Base-by-base conservation (phyloP, 2,888 invertebrate genomes). In the Dinocampus coccinellae region DNA sequence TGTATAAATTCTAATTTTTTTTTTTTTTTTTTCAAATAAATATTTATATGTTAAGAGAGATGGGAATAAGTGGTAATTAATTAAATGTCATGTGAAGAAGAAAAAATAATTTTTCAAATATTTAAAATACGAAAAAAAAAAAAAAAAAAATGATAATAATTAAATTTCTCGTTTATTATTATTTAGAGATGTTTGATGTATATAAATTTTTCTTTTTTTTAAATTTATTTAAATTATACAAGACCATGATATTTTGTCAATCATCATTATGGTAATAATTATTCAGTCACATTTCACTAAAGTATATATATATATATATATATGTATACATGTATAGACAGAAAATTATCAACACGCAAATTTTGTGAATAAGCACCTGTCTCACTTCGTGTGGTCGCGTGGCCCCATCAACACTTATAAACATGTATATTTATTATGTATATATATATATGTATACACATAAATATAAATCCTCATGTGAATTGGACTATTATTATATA, bases 281-380 rank as follows among this genome's bases (percentile, higher is more conserved):
- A 47, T 47, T 47, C 16, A 47, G 16, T 47, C 16, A 47, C 47
- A 4, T 16, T 47, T 16, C 16, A 47, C 7, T 16, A 3, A 2
- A 1, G 47, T 16, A 47, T 47, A n/a, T n/a, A 47, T 47, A 47
- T 47, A 47, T 47, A 47, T 16, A 47, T 47, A 47, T 29, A 29
- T 3, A 29, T 58, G 20, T 16, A 34, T 29, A 58, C 33, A 16
- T 10, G n/a, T 22, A 22, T n/a, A 58, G 29, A 16, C 33, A 29
- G 58, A 33, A 57, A 62, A 69, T 69, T 69, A 69, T 69, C 69
- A 39, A 62, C 69, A 69, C 62, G 69, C 69, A 69, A 53, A 16
- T 62, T 47, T 47, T 42, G 62, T 55, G 34, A 33, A 68, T 22
- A 62, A 53, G 52, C 62, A 69, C 62, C 62, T 69, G 69, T 63